Percentiles rank a stretch among this genome's conserved stretches.
Conservation (phyloP, 2,888 invertebrate genomes). For the Agonum fuliginosum region DNA sequence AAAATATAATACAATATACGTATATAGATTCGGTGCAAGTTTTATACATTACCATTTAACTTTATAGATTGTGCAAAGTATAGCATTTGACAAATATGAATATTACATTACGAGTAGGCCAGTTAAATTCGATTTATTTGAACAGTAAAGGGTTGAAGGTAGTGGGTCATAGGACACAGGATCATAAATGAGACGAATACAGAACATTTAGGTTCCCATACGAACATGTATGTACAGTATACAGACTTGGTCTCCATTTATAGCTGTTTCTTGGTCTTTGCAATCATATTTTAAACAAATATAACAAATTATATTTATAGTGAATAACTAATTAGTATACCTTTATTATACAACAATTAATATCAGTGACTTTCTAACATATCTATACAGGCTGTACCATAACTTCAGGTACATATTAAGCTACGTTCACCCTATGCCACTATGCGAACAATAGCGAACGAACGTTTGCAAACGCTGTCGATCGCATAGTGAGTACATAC, state of each 20-base stretch:
- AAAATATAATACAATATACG: constrained; percentile 41
- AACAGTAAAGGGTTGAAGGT: constrained; percentile 44
- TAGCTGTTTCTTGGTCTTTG: constrained; percentile 48
- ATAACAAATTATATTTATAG: constrained; percentile 2
- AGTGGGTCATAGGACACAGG: constrained; percentile 32
- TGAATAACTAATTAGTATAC: background rate
- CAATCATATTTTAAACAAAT: constrained; percentile 21
- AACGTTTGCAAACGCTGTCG: too few relatives aligned
- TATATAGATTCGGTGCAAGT: constrained; percentile 52
- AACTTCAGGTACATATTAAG: too few relatives aligned
- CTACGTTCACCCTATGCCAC: too few relatives aligned
- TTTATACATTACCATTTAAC: constrained; percentile 40
- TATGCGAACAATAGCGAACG: too few relatives aligned
- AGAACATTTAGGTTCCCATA: constrained; percentile 30
- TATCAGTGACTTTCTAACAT: background rate
- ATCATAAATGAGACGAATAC: constrained; percentile 42
- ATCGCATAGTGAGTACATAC: too few relatives aligned
- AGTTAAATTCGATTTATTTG: constrained; percentile 53
- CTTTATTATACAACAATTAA: background rate
- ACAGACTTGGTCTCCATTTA: constrained; percentile 54
- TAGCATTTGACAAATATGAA: constrained; percentile 44
- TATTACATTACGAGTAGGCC: constrained; percentile 51
- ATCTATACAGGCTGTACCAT: too few relatives aligned
- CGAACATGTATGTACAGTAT: constrained; percentile 50
- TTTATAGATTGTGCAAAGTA: constrained; percentile 53